phyloP scores from a whole-genome alignment of 2,888 invertebrate genomes.

The Drosophila picticornis region DNA sequence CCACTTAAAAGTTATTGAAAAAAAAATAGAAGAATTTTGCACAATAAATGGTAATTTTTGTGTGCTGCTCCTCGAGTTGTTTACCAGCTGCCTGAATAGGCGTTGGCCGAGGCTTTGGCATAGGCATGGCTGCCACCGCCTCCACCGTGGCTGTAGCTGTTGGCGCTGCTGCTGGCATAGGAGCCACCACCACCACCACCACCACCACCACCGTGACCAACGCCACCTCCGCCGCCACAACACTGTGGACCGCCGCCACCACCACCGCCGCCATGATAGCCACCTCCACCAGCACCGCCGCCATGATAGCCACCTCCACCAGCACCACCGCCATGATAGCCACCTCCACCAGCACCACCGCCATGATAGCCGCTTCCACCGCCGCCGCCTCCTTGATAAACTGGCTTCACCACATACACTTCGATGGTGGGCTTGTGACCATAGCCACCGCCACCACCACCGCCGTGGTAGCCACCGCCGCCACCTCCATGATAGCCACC shows the following conservation, averaged over 20 bases:
- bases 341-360: slow-evolving; percentile 32
- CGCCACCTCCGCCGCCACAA: slow-evolving; percentile 31
- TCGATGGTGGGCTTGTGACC: slow-evolving; percentile 30
- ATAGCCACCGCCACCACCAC: slow-evolving; percentile 36
- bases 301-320: slow-evolving; percentile 36
- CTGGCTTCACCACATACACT: slow-evolving; percentile 39
- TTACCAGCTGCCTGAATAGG: slow-evolving; percentile 58
- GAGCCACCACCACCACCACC: slow-evolving; percentile 34
- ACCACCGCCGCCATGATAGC: slow-evolving; percentile 25
- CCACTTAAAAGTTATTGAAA: slow-evolving; percentile 10
- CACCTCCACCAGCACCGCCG: slow-evolving; percentile 40
- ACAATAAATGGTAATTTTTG: background rate
- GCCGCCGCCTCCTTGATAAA: background rate
- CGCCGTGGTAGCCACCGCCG: slow-evolving; percentile 34
- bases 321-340: slow-evolving; percentile 29
- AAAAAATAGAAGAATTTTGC: background rate
- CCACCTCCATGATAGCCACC: slow-evolving; percentile 29
- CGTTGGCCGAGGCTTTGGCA: slow-evolving; percentile 68
- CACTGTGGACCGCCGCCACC: slow-evolving; percentile 18
- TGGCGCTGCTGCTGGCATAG: slow-evolving; percentile 68
- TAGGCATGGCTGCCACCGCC: slow-evolving; percentile 54
- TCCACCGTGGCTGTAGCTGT: slow-evolving; percentile 59
- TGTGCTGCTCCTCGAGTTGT: background rate
- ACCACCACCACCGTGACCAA: slow-evolving; percentile 28
- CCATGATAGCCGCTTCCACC: slow-evolving; percentile 43